phyloP scores from a whole-genome alignment of 2,113 vertebrate species.

The Phrynosoma blainvillii region DNA sequence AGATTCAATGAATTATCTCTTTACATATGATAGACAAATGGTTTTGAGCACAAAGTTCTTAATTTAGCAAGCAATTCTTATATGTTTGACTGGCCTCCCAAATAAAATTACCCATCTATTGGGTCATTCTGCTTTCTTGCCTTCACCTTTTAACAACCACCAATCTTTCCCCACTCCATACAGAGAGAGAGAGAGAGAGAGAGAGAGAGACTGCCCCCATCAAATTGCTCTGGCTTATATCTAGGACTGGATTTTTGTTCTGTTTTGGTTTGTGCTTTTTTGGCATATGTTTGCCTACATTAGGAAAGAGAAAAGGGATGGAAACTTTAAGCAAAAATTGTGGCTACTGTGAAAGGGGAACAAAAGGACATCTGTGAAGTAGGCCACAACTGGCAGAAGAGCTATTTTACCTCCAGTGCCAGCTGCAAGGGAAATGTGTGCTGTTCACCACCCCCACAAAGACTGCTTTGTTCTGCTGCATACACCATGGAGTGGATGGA shows the following conservation, averaged over 20 bases:
- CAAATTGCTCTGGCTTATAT: conserved; percentile 61
- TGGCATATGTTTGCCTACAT: conserved; percentile 75
- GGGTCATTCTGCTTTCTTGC: conserved; percentile 28
- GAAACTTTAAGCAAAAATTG: conserved; percentile 76
- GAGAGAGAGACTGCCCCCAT: too few species aligned
- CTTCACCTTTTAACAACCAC: conserved; percentile 16
- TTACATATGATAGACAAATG: background rate
- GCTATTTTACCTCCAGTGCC: conserved; percentile 76
- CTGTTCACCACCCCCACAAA: conserved; percentile 72
- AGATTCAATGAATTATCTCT: background rate
- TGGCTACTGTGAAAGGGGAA: conserved; percentile 76
- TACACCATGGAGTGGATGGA: conserved; percentile 60
- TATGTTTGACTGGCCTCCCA: background rate
- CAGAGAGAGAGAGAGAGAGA: background rate
- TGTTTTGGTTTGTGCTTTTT: conserved; percentile 8
- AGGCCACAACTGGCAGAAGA: conserved; percentile 77
- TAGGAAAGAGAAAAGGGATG: conserved; percentile 69
- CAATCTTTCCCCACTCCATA: background rate
- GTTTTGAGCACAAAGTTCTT: conserved; percentile 51
- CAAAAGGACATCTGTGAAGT: conserved; percentile 79
- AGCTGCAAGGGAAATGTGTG: conserved; percentile 75
- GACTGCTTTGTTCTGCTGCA: conserved; percentile 70
- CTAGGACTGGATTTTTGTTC: conserved; percentile 56
- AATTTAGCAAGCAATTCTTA: conserved; percentile 59
- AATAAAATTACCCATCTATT: background rate